phyloP scores from a whole-genome alignment of 2,113 vertebrate species.

The Seriola aureovittata region DNA sequence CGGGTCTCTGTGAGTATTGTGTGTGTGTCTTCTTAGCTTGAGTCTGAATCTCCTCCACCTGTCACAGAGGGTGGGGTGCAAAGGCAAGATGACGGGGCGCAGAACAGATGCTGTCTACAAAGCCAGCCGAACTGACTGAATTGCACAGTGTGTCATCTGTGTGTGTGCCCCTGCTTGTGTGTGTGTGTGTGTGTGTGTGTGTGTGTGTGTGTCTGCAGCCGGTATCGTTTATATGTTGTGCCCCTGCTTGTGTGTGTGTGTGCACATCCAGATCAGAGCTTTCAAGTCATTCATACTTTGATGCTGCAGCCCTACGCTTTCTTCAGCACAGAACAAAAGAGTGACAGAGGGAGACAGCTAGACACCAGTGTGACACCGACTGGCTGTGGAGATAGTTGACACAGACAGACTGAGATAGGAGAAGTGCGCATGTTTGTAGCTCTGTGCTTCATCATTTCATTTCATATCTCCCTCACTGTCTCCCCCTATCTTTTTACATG shows the following conservation, averaged over 20 bases:
- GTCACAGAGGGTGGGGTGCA: slow-evolving; percentile 75
- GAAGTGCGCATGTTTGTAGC: slow-evolving; percentile 42
- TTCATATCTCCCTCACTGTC: slow-evolving; percentile 34
- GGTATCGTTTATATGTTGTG: slow-evolving; percentile 39
- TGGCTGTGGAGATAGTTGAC: slow-evolving; percentile 66
- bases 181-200: slow-evolving; percentile 33
- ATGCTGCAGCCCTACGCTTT: slow-evolving; percentile 59
- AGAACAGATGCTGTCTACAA: slow-evolving; percentile 81
- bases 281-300: slow-evolving; percentile 70
- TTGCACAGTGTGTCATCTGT: slow-evolving; percentile 49
- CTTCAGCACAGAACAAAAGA: slow-evolving; percentile 67
- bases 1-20: slow-evolving; percentile 28
- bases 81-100: slow-evolving; percentile 65
- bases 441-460: slow-evolving; percentile 48
- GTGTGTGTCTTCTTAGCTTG: slow-evolving; percentile 42
- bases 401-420: slow-evolving; percentile 60
- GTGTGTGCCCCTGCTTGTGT: slow-evolving; percentile 6
- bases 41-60: slow-evolving; percentile 78
- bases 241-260: slow-evolving; percentile 7
- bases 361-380: slow-evolving; percentile 50
- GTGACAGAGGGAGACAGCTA: slow-evolving; percentile 56
- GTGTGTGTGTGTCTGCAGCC: slow-evolving; percentile 31
- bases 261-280: slow-evolving; percentile 54
- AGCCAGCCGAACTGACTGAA: slow-evolving; percentile 62
- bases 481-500: slow-evolving; percentile 5